Conservation (phyloP, 2,888 invertebrate genomes). For the Zygaena filipendulae region DNA sequence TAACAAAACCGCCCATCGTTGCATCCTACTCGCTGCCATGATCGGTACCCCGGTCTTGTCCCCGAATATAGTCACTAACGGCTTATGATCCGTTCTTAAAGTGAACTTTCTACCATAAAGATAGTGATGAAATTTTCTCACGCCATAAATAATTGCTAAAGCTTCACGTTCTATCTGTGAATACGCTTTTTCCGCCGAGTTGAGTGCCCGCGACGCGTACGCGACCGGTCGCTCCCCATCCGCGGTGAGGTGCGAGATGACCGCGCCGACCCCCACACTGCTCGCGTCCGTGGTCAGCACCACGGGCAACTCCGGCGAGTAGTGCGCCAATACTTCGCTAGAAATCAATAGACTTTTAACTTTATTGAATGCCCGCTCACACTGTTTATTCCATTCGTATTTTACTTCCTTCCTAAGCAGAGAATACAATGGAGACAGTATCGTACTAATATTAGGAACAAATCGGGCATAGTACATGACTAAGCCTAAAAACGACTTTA, state of each 20-base stretch:
- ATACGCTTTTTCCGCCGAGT: constrained; percentile 3
- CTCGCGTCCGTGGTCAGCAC: constrained; percentile 14
- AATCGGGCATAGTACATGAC: constrained; percentile 17
- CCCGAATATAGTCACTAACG: constrained; percentile 12
- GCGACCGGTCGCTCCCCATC: constrained; percentile 9
- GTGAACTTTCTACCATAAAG: constrained; percentile 9
- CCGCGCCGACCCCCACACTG: constrained; percentile 11
- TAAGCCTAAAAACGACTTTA: constrained; percentile 15
- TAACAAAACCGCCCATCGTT: constrained; percentile 8
- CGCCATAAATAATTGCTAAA: constrained; percentile 10
- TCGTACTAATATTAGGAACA: constrained; percentile 10
- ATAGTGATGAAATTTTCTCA: constrained; percentile 13
- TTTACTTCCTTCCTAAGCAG: constrained; percentile 6
- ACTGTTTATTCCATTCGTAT: constrained; percentile 6
- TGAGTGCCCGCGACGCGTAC: constrained; percentile 9
- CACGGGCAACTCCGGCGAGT: constrained; percentile 7
- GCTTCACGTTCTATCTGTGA: constrained; percentile 12
- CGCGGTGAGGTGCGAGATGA: constrained; percentile 9
- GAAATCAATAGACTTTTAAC: constrained; percentile 6
- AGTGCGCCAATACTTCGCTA: constrained; percentile 12
- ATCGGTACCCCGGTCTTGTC: constrained; percentile 10
- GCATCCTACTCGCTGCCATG: constrained; percentile 11
- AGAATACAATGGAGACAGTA: constrained; percentile 8
- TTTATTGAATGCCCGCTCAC: constrained; percentile 5
- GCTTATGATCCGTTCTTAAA: constrained; percentile 13